These are phyloP conservation scores for Elanus axillaris DNA, from an alignment of 2,113 vertebrate species.

Conservation along the genomic window DNA sequence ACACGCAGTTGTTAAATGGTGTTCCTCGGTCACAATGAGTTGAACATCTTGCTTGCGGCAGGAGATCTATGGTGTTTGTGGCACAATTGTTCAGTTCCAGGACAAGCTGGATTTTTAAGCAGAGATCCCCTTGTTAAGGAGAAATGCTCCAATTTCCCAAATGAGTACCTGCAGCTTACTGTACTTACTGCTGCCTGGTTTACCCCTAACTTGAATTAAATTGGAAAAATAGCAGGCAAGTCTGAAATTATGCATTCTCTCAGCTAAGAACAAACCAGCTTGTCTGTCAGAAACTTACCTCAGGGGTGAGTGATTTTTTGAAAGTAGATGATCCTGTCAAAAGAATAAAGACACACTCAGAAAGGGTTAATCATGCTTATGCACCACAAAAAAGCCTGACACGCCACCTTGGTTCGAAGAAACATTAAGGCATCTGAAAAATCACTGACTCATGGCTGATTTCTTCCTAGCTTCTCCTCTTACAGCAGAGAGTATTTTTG, in stretches of 20 bases:
- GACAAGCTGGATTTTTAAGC: neutral
- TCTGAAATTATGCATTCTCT: neutral
- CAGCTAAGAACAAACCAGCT: neutral
- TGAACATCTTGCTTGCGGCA: accelerated
- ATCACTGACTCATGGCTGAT: neutral
- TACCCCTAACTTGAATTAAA: accelerated
- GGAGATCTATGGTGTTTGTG: neutral
- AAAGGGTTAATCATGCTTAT: accelerated
- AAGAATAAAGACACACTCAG: neutral
- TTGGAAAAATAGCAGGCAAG: neutral
- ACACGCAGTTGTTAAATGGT: neutral
- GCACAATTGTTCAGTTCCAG: neutral
- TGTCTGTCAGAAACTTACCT: slow-evolving; percentile 47
- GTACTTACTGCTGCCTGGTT: neutral
- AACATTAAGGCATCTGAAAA: neutral
- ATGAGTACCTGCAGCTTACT: accelerated
- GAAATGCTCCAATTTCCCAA: accelerated
- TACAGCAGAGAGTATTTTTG: neutral
- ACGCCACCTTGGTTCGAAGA: accelerated
- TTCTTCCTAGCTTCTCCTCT: neutral
- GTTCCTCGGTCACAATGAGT: neutral
- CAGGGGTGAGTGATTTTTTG: slow-evolving; percentile 61
- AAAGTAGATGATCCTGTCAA: slow-evolving; percentile 50
- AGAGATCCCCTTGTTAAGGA: neutral
- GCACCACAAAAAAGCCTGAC: neutral